Conservation (phyloP, 2,113 vertebrate species). For the Amblyornis subalaris region DNA sequence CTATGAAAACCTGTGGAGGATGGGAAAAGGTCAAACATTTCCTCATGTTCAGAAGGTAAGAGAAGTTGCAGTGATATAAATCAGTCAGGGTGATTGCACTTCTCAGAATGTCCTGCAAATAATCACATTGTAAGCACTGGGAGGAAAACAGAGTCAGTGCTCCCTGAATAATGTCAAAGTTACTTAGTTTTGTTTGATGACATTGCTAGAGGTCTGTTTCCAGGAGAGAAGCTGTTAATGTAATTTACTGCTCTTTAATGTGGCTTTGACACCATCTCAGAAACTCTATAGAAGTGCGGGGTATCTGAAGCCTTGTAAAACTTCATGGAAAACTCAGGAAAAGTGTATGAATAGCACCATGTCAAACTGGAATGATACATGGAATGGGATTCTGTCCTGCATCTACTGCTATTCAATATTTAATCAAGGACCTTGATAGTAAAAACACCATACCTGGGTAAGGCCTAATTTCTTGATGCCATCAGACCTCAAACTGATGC, state of each 20-base stretch:
- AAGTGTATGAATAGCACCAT: background rate
- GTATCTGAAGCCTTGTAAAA: background rate
- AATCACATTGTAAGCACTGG: background rate
- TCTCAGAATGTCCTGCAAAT: background rate
- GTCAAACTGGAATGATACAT: background rate
- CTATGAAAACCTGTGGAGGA: background rate
- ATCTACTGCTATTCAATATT: background rate
- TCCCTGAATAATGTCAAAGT: background rate
- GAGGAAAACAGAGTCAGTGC: background rate
- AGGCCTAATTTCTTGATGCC: background rate
- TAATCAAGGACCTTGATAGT: background rate
- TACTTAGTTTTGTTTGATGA: background rate
- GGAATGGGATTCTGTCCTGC: background rate
- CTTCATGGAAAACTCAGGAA: background rate
- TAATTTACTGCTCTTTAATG: background rate
- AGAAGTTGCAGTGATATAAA: background rate
- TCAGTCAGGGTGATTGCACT: background rate
- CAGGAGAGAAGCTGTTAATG: background rate
- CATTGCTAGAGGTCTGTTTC: background rate
- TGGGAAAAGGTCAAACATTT: slow-evolving; percentile 27
- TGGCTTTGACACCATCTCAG: background rate
- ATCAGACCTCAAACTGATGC: background rate
- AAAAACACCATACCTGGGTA: background rate
- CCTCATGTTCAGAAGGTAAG: background rate
- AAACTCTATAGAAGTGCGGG: background rate